Percentiles rank a stretch among this genome's conserved stretches.
These are phyloP conservation scores for Romanomermis culicivorax DNA, from an alignment of 2,888 invertebrate species.

Conservation along the genomic window DNA sequence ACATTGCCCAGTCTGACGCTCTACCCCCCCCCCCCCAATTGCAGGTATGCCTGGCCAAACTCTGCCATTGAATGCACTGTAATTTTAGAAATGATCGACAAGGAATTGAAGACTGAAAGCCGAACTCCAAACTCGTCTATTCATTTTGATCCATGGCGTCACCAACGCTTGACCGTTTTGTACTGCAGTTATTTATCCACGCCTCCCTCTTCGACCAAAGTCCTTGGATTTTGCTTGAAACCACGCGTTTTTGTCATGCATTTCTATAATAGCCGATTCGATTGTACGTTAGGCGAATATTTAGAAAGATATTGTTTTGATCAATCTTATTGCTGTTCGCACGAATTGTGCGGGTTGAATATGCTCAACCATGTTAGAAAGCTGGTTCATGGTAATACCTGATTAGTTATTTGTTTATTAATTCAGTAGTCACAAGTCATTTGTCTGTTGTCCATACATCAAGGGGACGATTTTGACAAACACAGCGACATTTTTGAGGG, in stretches of 20 bases:
- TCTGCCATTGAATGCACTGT: too few species aligned
- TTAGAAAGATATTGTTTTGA: slow-evolving; percentile 47
- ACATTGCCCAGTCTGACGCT: too few species aligned
- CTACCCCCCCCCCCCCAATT: too few species aligned
- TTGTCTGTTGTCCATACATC: too few species aligned
- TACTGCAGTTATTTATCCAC: slow-evolving; percentile 50
- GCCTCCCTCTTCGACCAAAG: slow-evolving; percentile 48
- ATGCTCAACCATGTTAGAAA: slow-evolving; percentile 67
- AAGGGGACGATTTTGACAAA: too few species aligned
- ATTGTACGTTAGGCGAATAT: slow-evolving; percentile 81
- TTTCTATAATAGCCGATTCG: slow-evolving; percentile 78
- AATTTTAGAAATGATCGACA: too few species aligned
- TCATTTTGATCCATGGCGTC: slow-evolving; percentile 29
- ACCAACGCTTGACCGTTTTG: slow-evolving; percentile 60
- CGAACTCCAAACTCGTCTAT: too few species aligned
- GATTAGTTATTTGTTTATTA: neutral
- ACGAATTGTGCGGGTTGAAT: slow-evolving; percentile 51
- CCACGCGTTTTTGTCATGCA: slow-evolving; percentile 82
- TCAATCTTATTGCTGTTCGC: slow-evolving; percentile 57
- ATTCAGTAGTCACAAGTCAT: too few species aligned
- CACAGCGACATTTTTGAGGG: too few species aligned
- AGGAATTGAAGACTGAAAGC: too few species aligned
- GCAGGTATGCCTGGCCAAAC: too few species aligned
- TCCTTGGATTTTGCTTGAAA: slow-evolving; percentile 67
- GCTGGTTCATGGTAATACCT: slow-evolving; percentile 67